phyloP scores from a whole-genome alignment of 2,113 vertebrate genomes.

The Phalacrocorax pelagicus region DNA sequence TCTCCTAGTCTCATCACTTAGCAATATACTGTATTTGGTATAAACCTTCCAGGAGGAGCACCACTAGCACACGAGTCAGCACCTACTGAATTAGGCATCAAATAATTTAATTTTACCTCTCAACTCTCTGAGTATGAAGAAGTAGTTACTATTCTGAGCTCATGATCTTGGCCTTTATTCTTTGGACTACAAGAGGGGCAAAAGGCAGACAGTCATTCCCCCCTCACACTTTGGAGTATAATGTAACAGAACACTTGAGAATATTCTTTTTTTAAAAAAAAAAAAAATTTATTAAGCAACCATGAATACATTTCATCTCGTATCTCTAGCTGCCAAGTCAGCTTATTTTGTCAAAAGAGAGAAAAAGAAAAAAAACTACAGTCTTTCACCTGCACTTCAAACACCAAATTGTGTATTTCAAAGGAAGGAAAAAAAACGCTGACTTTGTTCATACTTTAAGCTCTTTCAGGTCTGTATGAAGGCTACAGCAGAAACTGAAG shows the following conservation, averaged over 20 bases:
- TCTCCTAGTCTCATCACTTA: neutral
- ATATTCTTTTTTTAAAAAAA: rapidly evolving
- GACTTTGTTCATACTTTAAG: neutral
- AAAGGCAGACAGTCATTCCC: neutral
- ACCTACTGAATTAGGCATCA: neutral
- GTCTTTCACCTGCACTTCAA: neutral
- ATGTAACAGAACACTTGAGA: neutral
- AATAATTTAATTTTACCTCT: conserved; percentile 1
- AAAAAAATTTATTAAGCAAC: neutral
- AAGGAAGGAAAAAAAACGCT: neutral
- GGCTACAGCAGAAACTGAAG: neutral
- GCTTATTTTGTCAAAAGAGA: neutral
- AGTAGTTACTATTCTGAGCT: neutral
- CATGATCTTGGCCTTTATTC: neutral
- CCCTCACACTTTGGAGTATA: neutral
- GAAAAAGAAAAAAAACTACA: neutral
- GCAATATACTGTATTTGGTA: neutral
- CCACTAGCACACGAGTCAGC: neutral
- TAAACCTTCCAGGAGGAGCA: neutral
- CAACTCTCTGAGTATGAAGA: conserved; percentile 11
- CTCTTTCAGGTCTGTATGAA: neutral
- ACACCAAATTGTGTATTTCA: neutral
- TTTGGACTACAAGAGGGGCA: neutral
- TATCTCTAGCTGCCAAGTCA: neutral
- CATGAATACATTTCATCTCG: neutral